Base-by-base conservation (phyloP, 2,797 vertebrate genomes). In the Peromyscus attwateri region DNA sequence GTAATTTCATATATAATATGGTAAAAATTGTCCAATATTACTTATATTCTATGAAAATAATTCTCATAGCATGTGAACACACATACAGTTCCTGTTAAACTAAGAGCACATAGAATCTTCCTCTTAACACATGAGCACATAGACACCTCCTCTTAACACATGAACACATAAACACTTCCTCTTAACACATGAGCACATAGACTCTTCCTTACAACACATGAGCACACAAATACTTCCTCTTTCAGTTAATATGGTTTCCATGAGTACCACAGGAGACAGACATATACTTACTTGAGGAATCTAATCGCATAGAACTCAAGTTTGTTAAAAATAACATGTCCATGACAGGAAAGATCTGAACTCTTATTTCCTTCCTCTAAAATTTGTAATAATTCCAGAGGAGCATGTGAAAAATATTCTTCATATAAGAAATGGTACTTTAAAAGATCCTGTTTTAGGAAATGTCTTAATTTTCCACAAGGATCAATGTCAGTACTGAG, bases 391-490 rank as follows among this genome's bases (percentile, higher is more conserved):
- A 75, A 68, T 77, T 83, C 46, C 7, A 71, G 5, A 77, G 19
- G 19, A 43, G 23, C 16, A 40, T 57, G 9, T 81, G 17, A 37
- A 82, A 80, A 40, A 64, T 46, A 89, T 80, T 40, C 16, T 62
- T 84, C 25, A 71, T n/a, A 77, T 16, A 96, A 95, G 16, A 76
- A 91, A 88, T 29, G 13, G 1, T 89, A n/a, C 4, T 92, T 94
- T 87, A 37, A 37, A 84, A 95, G 75, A 21, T 34, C 75, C 13
- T 10, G 9, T 52, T 75, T 55, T 93, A 70, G 19, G 92, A 95
- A 87, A 93, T 83, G 25, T 25, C 52, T 52, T n/a, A 70, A 88
- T 92, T 92, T 76, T 66, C 46, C 27, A 79, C 49, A 76, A 94
- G 34, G 70, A 82, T 27, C 8, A 73, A 64, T 25, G 68, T 57